phyloP scores from a whole-genome alignment of 2,888 invertebrate genomes.

The Aethes cnicana region DNA sequence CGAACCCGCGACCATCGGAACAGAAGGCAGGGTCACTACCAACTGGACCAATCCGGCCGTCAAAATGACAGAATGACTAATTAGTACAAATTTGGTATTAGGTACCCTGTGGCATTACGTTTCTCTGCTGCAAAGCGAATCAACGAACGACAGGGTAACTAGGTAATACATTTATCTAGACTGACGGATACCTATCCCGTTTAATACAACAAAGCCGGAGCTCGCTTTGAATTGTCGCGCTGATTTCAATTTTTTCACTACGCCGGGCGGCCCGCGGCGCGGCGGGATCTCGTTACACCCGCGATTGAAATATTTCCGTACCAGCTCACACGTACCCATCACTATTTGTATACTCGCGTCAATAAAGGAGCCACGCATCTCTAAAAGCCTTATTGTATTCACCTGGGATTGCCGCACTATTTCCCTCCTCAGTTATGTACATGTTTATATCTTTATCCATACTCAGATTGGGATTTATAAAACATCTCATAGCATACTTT shows the following conservation, averaged over 20 bases:
- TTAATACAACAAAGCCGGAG: constrained; percentile 19
- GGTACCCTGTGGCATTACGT: too few relatives aligned
- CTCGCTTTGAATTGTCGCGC: constrained; percentile 25
- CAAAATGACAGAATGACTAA: too few relatives aligned
- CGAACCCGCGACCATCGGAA: too few relatives aligned
- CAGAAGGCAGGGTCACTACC: too few relatives aligned
- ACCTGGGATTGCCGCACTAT: constrained; percentile 35
- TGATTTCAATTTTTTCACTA: constrained; percentile 24
- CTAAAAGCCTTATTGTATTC: constrained; percentile 41
- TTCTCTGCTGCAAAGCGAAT: too few relatives aligned
- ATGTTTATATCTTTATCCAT: constrained; percentile 15
- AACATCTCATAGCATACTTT: constrained; percentile 7
- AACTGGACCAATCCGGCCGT: too few relatives aligned
- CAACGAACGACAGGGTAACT: constrained; percentile 2
- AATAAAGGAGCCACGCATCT: constrained; percentile 44
- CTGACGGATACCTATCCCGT: neutral
- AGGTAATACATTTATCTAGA: constrained; percentile 12
- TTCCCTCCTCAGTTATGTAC: constrained; percentile 28
- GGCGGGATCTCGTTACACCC: constrained; percentile 52
- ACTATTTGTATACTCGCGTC: constrained; percentile 48
- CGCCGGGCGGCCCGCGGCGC: constrained; percentile 36
- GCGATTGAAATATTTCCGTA: constrained; percentile 55
- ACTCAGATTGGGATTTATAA: constrained; percentile 23
- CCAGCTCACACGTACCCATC: constrained; percentile 44
- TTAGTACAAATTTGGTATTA: too few relatives aligned